These are phyloP conservation scores for Anguilla pacifica DNA, from an alignment of 2,797 vertebrate genomes.

Conservation along the genomic window DNA sequence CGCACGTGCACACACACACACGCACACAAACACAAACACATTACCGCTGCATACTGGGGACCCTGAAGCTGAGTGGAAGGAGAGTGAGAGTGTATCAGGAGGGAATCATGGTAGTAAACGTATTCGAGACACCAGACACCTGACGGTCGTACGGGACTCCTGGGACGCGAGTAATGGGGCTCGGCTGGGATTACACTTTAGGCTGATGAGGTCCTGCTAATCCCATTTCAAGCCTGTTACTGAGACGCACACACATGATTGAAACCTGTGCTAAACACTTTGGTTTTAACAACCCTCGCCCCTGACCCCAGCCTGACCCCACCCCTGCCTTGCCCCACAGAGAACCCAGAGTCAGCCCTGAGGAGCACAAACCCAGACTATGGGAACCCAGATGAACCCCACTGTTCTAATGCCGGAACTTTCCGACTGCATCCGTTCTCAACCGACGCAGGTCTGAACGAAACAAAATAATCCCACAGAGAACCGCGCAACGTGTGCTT, in stretches of 20 bases:
- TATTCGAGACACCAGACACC: neutral
- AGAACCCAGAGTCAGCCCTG: neutral
- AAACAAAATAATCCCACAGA: no score
- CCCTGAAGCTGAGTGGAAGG: neutral
- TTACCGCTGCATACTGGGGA: neutral
- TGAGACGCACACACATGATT: slow-evolving; percentile 3
- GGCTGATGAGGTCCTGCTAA: slow-evolving; percentile 44
- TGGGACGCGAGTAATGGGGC: slow-evolving; percentile 32
- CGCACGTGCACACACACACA: neutral
- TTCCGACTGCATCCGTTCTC: no score
- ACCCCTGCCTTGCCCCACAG: no score
- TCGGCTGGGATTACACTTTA: slow-evolving; percentile 48
- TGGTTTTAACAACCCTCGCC: neutral
- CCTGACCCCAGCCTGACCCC: neutral
- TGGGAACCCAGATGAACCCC: neutral
- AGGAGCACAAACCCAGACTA: neutral
- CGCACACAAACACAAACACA: neutral
- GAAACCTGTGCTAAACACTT: neutral
- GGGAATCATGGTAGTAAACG: neutral
- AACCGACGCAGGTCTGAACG: no score
- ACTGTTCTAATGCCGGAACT: neutral
- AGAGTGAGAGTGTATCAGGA: neutral
- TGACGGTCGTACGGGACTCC: neutral
- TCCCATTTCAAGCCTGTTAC: slow-evolving; percentile 36
- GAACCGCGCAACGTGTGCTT: no score